These are phyloP conservation scores for Globodera ellingtonae DNA, from an alignment of 1,140 invertebrate genomes.

Conservation along the genomic window DNA sequence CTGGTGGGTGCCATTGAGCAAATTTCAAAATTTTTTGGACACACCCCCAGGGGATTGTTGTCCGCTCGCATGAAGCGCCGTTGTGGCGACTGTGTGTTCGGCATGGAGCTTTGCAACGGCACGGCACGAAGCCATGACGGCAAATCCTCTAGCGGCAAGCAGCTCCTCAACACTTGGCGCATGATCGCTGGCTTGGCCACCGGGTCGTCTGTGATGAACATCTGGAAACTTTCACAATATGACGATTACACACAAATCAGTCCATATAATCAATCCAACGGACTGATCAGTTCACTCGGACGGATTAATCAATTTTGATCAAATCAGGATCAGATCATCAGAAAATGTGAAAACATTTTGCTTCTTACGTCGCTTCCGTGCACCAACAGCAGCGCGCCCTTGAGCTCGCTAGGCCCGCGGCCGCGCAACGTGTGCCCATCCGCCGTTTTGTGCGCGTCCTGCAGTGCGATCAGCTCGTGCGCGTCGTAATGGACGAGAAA, in stretches of 20 bases:
- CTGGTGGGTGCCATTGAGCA: no score
- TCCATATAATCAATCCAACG: conserved; percentile 1
- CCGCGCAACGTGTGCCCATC: conserved; percentile 24
- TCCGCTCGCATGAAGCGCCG: neutral
- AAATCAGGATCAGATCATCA: no score
- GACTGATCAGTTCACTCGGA: no score
- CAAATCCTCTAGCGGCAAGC: conserved; percentile 10
- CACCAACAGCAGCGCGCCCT: conserved; percentile 37
- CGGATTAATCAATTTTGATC: no score
- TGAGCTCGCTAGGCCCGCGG: conserved; percentile 24
- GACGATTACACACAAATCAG: neutral
- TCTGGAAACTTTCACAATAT: conserved; percentile 18
- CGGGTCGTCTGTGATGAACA: conserved; percentile 42
- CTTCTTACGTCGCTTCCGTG: conserved; percentile 32
- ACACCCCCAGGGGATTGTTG: neutral
- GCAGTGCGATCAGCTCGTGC: conserved; percentile 39
- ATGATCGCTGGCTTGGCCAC: conserved; percentile 42
- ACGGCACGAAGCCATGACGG: conserved; percentile 13
- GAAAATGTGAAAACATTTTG: neutral
- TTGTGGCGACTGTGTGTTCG: conserved; percentile 7
- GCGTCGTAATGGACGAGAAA: conserved; percentile 41
- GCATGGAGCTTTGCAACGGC: neutral
- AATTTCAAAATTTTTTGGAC: neutral
- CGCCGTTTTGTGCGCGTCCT: conserved; percentile 42
- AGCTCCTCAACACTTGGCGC: conserved; percentile 36